Evolutionary conservation across 2,888 invertebrate genomes (phyloP).

Genomic region (Syritta pipiens): DNA sequence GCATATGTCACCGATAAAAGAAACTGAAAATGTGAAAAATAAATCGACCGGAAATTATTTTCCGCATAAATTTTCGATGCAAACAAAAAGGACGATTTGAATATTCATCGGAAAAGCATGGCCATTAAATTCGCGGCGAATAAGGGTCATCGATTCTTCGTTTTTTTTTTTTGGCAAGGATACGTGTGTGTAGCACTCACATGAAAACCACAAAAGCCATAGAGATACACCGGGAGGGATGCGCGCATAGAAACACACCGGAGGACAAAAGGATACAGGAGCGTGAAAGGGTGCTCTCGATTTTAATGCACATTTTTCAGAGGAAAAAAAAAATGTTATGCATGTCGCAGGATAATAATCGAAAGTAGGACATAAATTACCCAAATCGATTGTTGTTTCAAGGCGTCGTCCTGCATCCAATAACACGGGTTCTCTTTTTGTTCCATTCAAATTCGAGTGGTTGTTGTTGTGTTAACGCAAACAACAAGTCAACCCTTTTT

Average conservation of each 20-base stretch:
- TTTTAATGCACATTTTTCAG: slow-evolving; percentile 66
- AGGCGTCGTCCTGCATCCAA: slow-evolving; percentile 62
- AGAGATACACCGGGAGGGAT: slow-evolving; percentile 34
- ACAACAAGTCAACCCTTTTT: slow-evolving; percentile 62
- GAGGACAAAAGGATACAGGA: slow-evolving; percentile 25
- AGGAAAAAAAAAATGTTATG: slow-evolving; percentile 48
- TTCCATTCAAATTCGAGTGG: slow-evolving; percentile 58
- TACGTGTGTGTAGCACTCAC: no score
- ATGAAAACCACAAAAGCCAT: slow-evolving; percentile 66
- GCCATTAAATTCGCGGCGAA: slow-evolving; percentile 47
- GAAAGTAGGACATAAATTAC: slow-evolving; percentile 68
- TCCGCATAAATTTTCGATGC: slow-evolving; percentile 61
- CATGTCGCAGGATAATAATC: slow-evolving; percentile 69
- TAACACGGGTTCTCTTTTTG: slow-evolving; percentile 62
- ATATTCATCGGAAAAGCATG: slow-evolving; percentile 27
- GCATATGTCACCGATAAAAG: slow-evolving; percentile 4
- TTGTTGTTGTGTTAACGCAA: slow-evolving; percentile 47
- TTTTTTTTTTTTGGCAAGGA: no score
- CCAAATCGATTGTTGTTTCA: slow-evolving; percentile 67
- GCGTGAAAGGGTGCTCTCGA: slow-evolving; percentile 65
- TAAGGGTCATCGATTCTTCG: slow-evolving; percentile 40
- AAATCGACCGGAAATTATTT: slow-evolving; percentile 68
- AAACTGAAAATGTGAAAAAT: slow-evolving; percentile 23
- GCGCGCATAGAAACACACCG: slow-evolving; percentile 30
- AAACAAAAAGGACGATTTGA: slow-evolving; percentile 46